Conservation (phyloP, 2,797 vertebrate species). For the Enteromius viviparus region DNA sequence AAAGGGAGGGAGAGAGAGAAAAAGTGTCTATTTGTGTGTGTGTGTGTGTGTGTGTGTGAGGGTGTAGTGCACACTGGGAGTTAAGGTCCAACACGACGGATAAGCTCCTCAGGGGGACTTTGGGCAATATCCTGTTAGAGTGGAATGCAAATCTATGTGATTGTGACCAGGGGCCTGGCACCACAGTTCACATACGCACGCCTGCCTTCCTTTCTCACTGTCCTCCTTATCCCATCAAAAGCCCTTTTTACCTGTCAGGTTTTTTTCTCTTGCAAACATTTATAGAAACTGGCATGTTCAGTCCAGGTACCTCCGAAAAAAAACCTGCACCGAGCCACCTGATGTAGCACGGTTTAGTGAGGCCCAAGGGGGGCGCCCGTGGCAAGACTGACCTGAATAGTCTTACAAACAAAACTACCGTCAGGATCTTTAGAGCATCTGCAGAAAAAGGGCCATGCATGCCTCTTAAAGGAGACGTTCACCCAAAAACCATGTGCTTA, state of each 20-base stretch:
- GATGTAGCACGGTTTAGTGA: constrained; percentile 39
- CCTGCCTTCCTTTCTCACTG: constrained; percentile 25
- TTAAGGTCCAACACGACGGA: constrained; percentile 54
- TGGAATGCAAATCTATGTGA: constrained; percentile 77
- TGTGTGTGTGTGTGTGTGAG: constrained; percentile 4
- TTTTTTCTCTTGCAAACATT: constrained; percentile 42
- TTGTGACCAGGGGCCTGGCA: constrained; percentile 72
- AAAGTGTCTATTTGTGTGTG: constrained; percentile 14
- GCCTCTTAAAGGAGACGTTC: constrained; percentile 26
- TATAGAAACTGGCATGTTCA: constrained; percentile 42
- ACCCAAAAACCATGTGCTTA: not conserved
- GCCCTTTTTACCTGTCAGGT: constrained; percentile 36
- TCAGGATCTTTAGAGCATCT: constrained; percentile 37
- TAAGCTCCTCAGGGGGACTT: constrained; percentile 75
- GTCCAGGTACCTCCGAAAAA: constrained; percentile 31
- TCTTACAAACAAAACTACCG: constrained; percentile 30
- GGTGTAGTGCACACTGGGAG: constrained; percentile 54
- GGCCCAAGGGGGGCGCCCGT: constrained; percentile 47
- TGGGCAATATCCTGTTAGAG: constrained; percentile 76
- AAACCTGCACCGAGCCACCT: constrained; percentile 10
- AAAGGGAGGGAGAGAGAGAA: constrained; percentile 42
- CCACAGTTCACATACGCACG: constrained; percentile 56
- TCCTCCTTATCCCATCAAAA: constrained; percentile 43
- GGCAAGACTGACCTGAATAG: constrained; percentile 53
- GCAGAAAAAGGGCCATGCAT: constrained; percentile 19